phyloP scores from a whole-genome alignment of 1,140 invertebrate genomes.

The Drosophila nikananu region DNA sequence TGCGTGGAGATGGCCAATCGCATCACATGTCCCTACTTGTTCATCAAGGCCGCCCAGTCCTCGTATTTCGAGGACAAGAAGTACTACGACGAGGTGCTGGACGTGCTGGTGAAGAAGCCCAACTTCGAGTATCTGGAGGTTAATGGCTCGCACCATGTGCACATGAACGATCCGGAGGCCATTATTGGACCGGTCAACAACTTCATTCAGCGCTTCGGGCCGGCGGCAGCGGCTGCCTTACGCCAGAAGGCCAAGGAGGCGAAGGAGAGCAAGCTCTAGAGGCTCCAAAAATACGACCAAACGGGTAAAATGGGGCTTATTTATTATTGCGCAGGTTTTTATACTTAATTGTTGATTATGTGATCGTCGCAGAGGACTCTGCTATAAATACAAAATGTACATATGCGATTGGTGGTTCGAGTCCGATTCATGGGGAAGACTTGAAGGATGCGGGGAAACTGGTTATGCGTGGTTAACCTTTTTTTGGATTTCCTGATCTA shows the following conservation, averaged over 20 bases:
- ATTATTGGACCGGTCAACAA: constrained; percentile 87
- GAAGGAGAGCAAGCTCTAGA: constrained; percentile 68
- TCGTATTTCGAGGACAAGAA: constrained; percentile 87
- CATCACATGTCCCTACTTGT: constrained; percentile 87
- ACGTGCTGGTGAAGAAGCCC: constrained; percentile 86
- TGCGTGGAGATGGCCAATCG: constrained; percentile 86
- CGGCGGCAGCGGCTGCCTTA: constrained; percentile 57
- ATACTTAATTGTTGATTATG: constrained; percentile 71
- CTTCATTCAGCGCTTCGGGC: constrained; percentile 86
- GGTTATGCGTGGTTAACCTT: constrained; percentile 49
- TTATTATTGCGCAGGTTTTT: constrained; percentile 55
- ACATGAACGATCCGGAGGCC: constrained; percentile 89
- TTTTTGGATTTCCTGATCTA: not conserved
- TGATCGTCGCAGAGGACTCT: constrained; percentile 45
- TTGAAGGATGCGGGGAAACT: constrained; percentile 71
- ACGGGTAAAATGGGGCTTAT: constrained; percentile 54
- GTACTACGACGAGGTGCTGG: constrained; percentile 87
- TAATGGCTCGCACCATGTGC: constrained; percentile 91
- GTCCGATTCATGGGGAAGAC: constrained; percentile 32
- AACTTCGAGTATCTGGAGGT: constrained; percentile 88
- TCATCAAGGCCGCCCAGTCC: constrained; percentile 87
- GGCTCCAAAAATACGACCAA: constrained; percentile 7
- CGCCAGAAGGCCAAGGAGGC: constrained; percentile 68
- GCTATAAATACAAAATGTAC: constrained; percentile 54
- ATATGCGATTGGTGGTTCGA: constrained; percentile 44